Evolutionary conservation across 2,888 invertebrate genomes (phyloP).

Genomic region (Drosophila pseudotalamancana): DNA sequence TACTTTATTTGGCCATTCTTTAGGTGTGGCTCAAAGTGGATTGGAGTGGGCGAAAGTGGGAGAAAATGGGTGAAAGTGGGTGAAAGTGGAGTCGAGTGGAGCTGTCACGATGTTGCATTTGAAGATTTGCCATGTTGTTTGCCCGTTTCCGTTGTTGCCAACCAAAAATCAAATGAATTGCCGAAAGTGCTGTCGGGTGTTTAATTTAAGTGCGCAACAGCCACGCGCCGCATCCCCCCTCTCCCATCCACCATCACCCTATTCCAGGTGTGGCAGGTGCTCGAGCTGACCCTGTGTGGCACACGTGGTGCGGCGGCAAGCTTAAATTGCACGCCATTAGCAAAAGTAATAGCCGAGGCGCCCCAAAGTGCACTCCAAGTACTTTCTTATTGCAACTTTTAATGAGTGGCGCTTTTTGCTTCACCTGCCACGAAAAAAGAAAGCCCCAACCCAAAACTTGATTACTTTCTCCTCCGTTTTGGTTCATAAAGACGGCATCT

Average conservation of each 20-base stretch:
- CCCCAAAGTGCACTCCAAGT: conserved; percentile 68
- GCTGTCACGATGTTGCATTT: conserved; percentile 50
- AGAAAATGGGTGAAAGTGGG: background rate
- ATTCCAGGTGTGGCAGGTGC: background rate
- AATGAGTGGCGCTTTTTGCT: conserved; percentile 55
- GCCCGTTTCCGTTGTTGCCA: conserved; percentile 24
- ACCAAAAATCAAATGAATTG: conserved; percentile 65
- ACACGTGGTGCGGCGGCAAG: conserved; percentile 29
- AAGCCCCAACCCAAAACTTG: conserved; percentile 17
- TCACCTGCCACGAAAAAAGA: conserved; percentile 47
- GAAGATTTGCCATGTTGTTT: conserved; percentile 45
- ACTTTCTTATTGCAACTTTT: conserved; percentile 67
- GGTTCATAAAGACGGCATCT: too few relatives aligned
- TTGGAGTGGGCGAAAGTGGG: background rate
- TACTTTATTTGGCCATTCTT: conserved; percentile 23
- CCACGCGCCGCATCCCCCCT: conserved; percentile 6
- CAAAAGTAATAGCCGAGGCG: conserved; percentile 73
- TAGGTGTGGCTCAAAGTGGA: background rate
- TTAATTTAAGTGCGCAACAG: conserved; percentile 70
- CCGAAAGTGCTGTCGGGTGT: conserved; percentile 70
- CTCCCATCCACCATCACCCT: background rate
- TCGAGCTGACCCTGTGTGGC: conserved; percentile 20
- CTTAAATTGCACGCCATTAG: conserved; percentile 73
- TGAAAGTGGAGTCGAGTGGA: conserved; percentile 12
- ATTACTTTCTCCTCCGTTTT: background rate